Evolutionary conservation across 2,888 invertebrate species (phyloP).

Genomic region (Miltochrista miniata): DNA sequence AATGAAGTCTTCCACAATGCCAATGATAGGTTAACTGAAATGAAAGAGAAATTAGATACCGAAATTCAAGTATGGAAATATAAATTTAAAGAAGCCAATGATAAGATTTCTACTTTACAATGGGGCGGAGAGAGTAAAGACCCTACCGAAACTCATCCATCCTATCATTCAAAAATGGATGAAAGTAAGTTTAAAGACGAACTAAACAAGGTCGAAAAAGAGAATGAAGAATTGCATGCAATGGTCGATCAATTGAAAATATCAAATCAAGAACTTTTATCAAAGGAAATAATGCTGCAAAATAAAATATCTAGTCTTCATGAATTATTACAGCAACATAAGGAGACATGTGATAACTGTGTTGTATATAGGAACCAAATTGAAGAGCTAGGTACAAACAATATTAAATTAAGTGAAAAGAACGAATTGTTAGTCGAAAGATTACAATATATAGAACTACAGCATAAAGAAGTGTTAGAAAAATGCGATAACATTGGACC

Average conservation of each 20-base stretch:
- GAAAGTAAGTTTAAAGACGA: constrained; percentile 51
- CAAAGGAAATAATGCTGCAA: constrained; percentile 49
- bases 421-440: constrained; percentile 41
- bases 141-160: constrained; percentile 34
- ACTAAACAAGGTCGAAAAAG: constrained; percentile 68
- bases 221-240: constrained; percentile 72
- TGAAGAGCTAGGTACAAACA: constrained; percentile 43
- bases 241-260: constrained; percentile 60
- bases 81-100: constrained; percentile 87
- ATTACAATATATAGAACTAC: constrained; percentile 40
- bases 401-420: constrained; percentile 40
- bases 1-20: constrained; percentile 89
- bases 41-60: constrained; percentile 91
- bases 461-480: constrained; percentile 42
- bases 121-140: constrained; percentile 61
- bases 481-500: constrained; percentile 42
- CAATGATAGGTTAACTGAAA: constrained; percentile 90
- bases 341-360: constrained; percentile 46
- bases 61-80: constrained; percentile 89
- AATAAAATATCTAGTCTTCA: constrained; percentile 58
- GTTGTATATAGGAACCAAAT: constrained; percentile 51
- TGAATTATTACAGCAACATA: constrained; percentile 49
- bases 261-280: constrained; percentile 58
- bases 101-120: constrained; percentile 82
- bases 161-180: constrained; percentile 17